Base-by-base conservation (phyloP, 2,888 invertebrate genomes). In the Melanostoma scalare region DNA sequence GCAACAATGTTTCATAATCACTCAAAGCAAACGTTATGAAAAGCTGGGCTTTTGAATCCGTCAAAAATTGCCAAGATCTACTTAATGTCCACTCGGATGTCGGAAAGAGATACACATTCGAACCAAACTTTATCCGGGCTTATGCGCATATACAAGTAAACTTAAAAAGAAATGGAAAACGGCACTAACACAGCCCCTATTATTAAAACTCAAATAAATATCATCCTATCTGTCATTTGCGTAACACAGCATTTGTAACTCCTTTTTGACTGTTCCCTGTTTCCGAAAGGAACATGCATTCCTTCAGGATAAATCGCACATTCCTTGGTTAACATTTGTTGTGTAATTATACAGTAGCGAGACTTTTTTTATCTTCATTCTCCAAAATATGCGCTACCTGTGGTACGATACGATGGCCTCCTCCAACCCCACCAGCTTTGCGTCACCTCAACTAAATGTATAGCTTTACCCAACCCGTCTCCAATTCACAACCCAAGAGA, bases 261-360 rank as follows among this genome's bases (percentile, higher is more conserved):
- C 36, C 36, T n/a, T 30, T 63, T 35, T 48, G 38, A 50, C 20
- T 20, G 20, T 50, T 31, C 2, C 31, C 50, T 50, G 31, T 4
- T 20, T 5, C 36, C 36, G 9, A 6, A 6, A 9, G 1, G n/a
- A 60, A 20, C 4, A 46, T 30, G 20, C 42, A 72, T 67, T 78
- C 60, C 53, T 36, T 30, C 30, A 4, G 30, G 42, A 60, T 67
- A 65, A 61, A 38, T 52, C 48, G 46, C 10, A 63, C 76, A 60
- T 81, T 71, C 65, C 20, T 81, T 53, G 31, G 42, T 36, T 63
- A 56, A 50, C 44, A 53, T 58, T 53, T 65, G 63, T 53, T 60
- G 69, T 52, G 71, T 84, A 79, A 84, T 84, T 84, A 84, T 84
- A 84, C 84, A 84, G 84, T 84, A 84, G 84, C 84, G 3, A 38